Percentiles rank a stretch among this genome's conserved stretches.
phyloP scores from a whole-genome alignment of 2,888 invertebrate genomes.

The Melipona bicolor region DNA sequence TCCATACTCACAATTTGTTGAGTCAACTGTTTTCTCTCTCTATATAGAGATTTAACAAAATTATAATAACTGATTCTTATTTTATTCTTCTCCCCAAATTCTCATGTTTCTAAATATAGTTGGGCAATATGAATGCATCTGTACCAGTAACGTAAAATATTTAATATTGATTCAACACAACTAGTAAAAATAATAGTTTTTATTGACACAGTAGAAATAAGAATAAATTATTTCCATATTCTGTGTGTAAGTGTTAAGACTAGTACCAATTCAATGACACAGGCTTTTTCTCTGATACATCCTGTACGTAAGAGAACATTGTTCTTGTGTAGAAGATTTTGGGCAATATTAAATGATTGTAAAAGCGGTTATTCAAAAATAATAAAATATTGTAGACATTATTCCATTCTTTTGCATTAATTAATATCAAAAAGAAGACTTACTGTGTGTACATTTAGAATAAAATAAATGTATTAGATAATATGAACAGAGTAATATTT shows the following conservation, averaged over 20 bases:
- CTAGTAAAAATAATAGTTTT: slow-evolving; percentile 28
- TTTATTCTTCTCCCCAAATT: too few species aligned
- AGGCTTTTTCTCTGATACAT: neutral
- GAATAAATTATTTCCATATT: slow-evolving; percentile 10
- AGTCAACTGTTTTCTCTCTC: too few species aligned
- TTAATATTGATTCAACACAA: neutral
- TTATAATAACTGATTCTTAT: too few species aligned
- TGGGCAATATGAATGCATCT: too few species aligned
- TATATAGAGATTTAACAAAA: too few species aligned
- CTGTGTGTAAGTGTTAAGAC: neutral
- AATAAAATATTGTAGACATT: neutral
- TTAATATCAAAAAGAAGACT: neutral
- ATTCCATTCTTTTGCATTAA: neutral
- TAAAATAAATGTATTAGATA: neutral
- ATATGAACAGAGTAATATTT: slow-evolving; percentile 5
- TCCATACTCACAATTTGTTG: too few species aligned
- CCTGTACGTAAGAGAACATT: neutral
- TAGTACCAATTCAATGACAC: slow-evolving; percentile 14
- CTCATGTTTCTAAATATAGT: too few species aligned
- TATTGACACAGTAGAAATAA: slow-evolving; percentile 10
- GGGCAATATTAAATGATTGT: neutral
- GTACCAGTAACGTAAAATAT: neutral
- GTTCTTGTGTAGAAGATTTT: slow-evolving; percentile 7
- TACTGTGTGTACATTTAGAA: neutral
- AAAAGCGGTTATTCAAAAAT: slow-evolving; percentile 15